phyloP scores from a whole-genome alignment of 2,797 vertebrate species.

The Pseudochromis fuscus region DNA sequence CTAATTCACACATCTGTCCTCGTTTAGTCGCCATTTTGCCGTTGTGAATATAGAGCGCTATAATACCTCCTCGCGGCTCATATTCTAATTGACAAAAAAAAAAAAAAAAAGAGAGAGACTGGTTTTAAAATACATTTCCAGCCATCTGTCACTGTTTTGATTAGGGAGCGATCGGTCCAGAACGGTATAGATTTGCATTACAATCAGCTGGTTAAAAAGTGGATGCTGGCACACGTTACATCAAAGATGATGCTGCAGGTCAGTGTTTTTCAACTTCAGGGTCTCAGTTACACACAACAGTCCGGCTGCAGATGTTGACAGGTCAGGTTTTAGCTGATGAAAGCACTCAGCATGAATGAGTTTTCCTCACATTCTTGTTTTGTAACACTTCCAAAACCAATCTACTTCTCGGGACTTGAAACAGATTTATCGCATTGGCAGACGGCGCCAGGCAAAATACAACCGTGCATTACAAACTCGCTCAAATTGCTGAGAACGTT shows the following conservation, averaged over 20 bases:
- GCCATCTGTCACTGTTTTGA: constrained; percentile 71
- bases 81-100: constrained; percentile 49
- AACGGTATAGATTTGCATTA: constrained; percentile 39
- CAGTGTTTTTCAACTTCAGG: constrained; percentile 15
- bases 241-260: constrained; percentile 1
- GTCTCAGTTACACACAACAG: neutral
- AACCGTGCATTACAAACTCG: constrained; percentile 1
- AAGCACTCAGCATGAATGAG: neutral
- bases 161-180: constrained; percentile 24
- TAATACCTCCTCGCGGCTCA: constrained; percentile 57
- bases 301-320: constrained; percentile 24
- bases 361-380: constrained; percentile 8
- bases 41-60: constrained; percentile 62
- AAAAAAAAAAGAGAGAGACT: constrained; percentile 48
- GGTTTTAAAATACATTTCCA: constrained; percentile 61
- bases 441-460: constrained; percentile 15
- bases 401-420: neutral
- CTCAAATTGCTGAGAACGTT: constrained; percentile 16
- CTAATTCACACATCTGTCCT: constrained; percentile 88
- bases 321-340: neutral
- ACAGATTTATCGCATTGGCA: constrained; percentile 28
- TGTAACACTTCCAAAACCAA: constrained; percentile 15
- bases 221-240: constrained; percentile 4
- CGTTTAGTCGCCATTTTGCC: constrained; percentile 82
- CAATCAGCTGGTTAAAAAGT: constrained; percentile 27